Evolutionary conservation across 1,140 invertebrate genomes (phyloP).

Genomic region (Armadillidium nasatum): DNA sequence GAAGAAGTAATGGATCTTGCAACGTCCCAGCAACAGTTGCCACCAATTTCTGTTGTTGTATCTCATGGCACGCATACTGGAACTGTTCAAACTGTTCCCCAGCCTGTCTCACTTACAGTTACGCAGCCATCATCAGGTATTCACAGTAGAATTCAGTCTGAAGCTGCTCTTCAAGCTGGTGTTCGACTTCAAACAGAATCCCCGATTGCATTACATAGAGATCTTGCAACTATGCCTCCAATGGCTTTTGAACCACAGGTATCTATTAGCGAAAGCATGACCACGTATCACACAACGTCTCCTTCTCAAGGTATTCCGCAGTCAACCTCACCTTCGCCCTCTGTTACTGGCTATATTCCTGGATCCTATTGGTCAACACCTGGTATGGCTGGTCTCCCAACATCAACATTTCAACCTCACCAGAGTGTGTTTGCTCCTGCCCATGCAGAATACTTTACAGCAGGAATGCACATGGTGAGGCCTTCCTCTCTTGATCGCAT

Average conservation of each 20-base stretch:
- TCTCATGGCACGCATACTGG: slow-evolving; percentile 31
- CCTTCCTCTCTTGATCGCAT: slow-evolving; percentile 38
- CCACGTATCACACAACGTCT: slow-evolving; percentile 39
- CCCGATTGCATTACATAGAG: slow-evolving; percentile 34
- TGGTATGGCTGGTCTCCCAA: slow-evolving; percentile 32
- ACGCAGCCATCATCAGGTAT: slow-evolving; percentile 33
- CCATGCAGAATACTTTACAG: slow-evolving; percentile 39
- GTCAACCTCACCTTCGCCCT: slow-evolving; percentile 33
- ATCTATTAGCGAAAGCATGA: slow-evolving; percentile 39
- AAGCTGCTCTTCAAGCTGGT: slow-evolving; percentile 34
- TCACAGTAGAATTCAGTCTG: slow-evolving; percentile 34
- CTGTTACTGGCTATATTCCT: slow-evolving; percentile 35
- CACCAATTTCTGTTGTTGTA: slow-evolving; percentile 40
- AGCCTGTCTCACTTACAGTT: slow-evolving; percentile 36
- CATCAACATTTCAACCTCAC: slow-evolving; percentile 39
- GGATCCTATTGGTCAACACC: slow-evolving; percentile 38
- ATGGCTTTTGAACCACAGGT: slow-evolving; percentile 41
- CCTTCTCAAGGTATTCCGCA: slow-evolving; percentile 38
- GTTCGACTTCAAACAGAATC: slow-evolving; percentile 38
- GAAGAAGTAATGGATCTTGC: slow-evolving; percentile 41
- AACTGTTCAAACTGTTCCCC: slow-evolving; percentile 23
- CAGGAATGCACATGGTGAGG: slow-evolving; percentile 38
- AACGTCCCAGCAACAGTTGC: slow-evolving; percentile 34
- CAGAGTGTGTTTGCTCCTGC: slow-evolving; percentile 40
- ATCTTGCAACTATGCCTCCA: slow-evolving; percentile 37